These are phyloP conservation scores for Perodicticus potto DNA, from an alignment of 2,797 vertebrate genomes.

Conservation along the genomic window DNA sequence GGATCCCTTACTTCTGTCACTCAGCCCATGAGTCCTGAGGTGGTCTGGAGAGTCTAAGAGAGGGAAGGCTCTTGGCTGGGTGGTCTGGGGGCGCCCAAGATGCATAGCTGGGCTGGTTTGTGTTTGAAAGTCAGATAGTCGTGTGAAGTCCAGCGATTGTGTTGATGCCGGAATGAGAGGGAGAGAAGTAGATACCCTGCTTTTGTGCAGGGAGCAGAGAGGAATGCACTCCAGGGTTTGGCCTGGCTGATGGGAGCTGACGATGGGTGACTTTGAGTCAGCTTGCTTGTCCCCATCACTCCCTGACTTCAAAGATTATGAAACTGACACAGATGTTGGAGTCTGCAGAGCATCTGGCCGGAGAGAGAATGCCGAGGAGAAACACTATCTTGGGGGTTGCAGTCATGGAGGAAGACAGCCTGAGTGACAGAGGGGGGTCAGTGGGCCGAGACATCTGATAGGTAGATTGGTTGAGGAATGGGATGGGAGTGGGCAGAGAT, in stretches of 20 bases:
- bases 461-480: background rate
- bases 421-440: background rate
- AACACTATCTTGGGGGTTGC: fast-evolving
- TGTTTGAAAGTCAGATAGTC: background rate
- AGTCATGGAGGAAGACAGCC: background rate
- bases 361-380: background rate
- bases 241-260: background rate
- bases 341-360: background rate
- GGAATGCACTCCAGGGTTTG: background rate
- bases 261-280: background rate
- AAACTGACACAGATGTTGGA: background rate
- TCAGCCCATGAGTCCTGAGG: background rate
- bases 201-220: background rate
- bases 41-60: background rate
- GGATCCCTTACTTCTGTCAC: no score
- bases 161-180: background rate
- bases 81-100: fast-evolving
- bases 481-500: background rate
- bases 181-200: background rate
- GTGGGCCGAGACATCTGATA: background rate
- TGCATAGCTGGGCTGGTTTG: fast-evolving
- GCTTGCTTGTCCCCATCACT: background rate
- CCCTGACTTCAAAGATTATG: background rate
- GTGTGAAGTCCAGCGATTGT: background rate
- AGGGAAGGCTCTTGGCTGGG: fast-evolving